A percentile compares a stretch with the other conserved stretches of the same genome.
Evolutionary conservation across 2,113 vertebrate species (phyloP).

Genomic region (Trachemys scripta): DNA sequence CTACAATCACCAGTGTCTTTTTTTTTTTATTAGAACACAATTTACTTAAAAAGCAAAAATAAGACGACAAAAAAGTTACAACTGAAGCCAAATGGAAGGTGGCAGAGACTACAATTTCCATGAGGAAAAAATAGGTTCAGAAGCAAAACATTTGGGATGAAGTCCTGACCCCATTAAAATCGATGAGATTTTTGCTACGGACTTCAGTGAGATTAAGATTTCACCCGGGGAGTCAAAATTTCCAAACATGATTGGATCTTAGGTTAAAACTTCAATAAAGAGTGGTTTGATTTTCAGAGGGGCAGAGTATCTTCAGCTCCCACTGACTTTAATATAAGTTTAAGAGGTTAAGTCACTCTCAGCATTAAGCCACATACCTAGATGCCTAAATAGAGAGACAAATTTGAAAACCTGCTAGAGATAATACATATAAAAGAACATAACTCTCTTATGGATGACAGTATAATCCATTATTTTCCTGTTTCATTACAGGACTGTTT

Average conservation of each 20-base stretch:
- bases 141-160: background rate
- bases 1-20: background rate
- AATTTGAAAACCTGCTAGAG: background rate
- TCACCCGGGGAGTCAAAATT: background rate
- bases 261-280: background rate
- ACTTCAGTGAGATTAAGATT: background rate
- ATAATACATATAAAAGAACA: background rate
- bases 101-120: background rate
- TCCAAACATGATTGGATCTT: background rate
- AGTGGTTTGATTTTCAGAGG: background rate
- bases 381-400: background rate
- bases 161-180: background rate
- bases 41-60: background rate
- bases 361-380: background rate
- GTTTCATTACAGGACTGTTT: background rate
- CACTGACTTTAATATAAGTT: background rate
- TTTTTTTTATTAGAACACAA: background rate
- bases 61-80: background rate
- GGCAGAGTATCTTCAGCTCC: background rate
- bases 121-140: background rate
- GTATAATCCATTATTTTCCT: background rate
- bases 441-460: background rate
- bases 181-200: background rate
- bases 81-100: conserved; percentile 14
- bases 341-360: background rate